These are phyloP conservation scores for Tanytarsus gracilentus DNA, from an alignment of 2,888 invertebrate species.

Conservation along the genomic window DNA sequence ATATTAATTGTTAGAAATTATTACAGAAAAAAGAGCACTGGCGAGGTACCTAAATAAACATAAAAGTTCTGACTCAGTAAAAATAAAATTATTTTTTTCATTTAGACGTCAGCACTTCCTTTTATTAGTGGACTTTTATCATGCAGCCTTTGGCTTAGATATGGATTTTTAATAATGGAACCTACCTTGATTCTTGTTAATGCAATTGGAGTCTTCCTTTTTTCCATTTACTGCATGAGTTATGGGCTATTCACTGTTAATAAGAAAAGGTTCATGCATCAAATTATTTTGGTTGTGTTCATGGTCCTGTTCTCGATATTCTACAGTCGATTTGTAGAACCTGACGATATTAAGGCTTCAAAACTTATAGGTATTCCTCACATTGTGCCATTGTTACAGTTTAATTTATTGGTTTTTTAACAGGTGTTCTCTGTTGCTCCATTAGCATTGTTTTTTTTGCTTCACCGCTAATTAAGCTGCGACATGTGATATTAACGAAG, in stretches of 20 bases:
- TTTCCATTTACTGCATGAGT: slow-evolving; percentile 58
- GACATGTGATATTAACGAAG: slow-evolving; percentile 69
- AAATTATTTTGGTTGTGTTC: slow-evolving; percentile 48
- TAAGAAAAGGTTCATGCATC: slow-evolving; percentile 56
- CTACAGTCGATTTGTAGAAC: slow-evolving; percentile 52
- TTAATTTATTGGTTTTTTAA: slow-evolving; percentile 33
- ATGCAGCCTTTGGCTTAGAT: slow-evolving; percentile 68
- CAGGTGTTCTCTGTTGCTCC: slow-evolving; percentile 57
- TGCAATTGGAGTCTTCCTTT: slow-evolving; percentile 59
- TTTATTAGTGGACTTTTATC: slow-evolving; percentile 41
- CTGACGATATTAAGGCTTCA: slow-evolving; percentile 47
- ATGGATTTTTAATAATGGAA: slow-evolving; percentile 66
- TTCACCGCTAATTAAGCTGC: slow-evolving; percentile 68
- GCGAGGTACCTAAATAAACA: slow-evolving; percentile 43
- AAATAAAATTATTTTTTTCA: neutral
- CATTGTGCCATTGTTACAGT: too few relatives aligned
- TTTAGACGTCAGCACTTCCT: slow-evolving; percentile 11
- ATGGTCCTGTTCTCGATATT: slow-evolving; percentile 49
- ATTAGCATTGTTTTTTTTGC: slow-evolving; percentile 73
- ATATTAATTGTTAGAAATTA: slow-evolving; percentile 71
- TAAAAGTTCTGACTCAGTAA: neutral
- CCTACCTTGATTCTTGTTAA: slow-evolving; percentile 66
- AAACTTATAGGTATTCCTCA: slow-evolving; percentile 53
- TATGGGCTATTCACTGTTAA: slow-evolving; percentile 66
- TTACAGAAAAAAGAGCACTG: slow-evolving; percentile 62